A percentile compares a stretch with the other conserved stretches of the same genome.
phyloP scores from a whole-genome alignment of 2,797 vertebrate genomes.

The Euphonia xanthogaster region DNA sequence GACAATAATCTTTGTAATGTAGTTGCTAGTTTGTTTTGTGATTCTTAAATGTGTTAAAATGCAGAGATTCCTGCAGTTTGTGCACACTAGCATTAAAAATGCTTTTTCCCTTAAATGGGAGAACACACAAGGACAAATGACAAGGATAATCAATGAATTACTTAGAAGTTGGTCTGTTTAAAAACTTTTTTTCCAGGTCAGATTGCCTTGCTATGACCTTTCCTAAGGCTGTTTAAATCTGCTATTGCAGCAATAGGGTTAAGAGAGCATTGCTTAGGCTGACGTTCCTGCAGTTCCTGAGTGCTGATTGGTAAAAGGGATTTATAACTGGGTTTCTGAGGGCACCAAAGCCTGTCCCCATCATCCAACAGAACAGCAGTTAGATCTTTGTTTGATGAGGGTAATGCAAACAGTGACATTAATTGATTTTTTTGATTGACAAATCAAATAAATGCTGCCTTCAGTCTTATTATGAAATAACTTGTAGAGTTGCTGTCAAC shows the following conservation, averaged over 20 bases:
- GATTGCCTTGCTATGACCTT: background rate
- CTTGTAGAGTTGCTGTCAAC: background rate
- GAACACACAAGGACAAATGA: background rate
- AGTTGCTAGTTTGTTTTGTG: background rate
- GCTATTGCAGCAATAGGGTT: background rate
- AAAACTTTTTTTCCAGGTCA: background rate
- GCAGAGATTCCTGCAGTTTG: background rate
- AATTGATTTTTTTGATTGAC: background rate
- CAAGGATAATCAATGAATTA: background rate
- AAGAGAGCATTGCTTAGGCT: background rate
- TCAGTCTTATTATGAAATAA: background rate
- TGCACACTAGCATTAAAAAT: background rate
- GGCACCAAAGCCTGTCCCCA: background rate
- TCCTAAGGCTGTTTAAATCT: background rate
- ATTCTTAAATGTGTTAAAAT: background rate
- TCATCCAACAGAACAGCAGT: background rate
- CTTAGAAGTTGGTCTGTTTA: background rate
- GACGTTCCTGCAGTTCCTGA: background rate
- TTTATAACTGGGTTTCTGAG: background rate
- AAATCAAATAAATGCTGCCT: background rate
- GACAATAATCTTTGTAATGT: background rate
- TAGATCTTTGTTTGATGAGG: background rate
- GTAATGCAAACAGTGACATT: background rate
- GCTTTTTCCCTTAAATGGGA: background rate
- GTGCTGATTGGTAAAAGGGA: background rate